Conservation (phyloP, 2,797 vertebrate species). For the Octomys mimax region DNA sequence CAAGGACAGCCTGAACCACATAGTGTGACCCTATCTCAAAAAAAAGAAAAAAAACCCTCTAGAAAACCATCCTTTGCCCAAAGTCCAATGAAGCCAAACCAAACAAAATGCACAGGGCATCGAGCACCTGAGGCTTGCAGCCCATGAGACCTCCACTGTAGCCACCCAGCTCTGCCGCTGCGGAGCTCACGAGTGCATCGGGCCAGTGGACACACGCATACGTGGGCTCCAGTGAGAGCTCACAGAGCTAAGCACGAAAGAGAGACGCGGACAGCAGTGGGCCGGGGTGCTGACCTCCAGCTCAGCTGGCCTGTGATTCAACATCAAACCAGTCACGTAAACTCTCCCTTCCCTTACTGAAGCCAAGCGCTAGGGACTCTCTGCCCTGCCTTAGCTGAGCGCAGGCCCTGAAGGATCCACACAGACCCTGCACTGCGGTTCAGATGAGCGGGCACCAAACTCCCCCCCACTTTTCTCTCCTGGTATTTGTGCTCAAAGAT, state of each 20-base stretch:
- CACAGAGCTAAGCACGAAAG: not conserved
- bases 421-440: not conserved
- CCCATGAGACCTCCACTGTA: not conserved
- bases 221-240: not conserved
- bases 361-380: not conserved
- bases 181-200: not conserved
- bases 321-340: not conserved
- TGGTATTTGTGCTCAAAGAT: not conserved
- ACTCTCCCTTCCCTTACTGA: not conserved
- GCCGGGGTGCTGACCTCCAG: not conserved
- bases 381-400: fast-evolving
- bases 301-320: not conserved
- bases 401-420: not conserved
- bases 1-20: not conserved
- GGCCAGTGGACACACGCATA: fast-evolving
- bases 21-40: not conserved
- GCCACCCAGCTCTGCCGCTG: not conserved
- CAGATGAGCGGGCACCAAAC: too few species aligned
- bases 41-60: not conserved
- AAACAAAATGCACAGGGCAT: not conserved
- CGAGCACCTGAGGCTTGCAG: not conserved
- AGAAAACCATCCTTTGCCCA: not conserved
- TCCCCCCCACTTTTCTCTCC: not conserved
- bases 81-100: not conserved
- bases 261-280: not conserved